phyloP scores from a whole-genome alignment of 92 coral and sea anemone species.

The Micromussa lordhowensis region DNA sequence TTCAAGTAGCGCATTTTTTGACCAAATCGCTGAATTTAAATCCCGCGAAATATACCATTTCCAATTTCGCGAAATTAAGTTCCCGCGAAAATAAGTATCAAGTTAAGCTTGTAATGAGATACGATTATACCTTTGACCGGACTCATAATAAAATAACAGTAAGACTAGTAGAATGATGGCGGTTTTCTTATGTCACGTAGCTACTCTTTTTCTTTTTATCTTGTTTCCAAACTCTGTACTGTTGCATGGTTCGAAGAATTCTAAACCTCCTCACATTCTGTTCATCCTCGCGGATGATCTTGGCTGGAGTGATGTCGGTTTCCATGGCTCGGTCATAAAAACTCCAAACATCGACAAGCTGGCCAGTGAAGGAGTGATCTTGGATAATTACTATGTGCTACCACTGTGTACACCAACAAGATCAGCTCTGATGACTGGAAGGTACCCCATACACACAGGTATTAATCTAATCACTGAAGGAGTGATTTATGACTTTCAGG shows the following conservation, averaged over 20 bases:
- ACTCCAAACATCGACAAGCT: constrained; percentile 78
- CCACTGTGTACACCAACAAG: constrained; percentile 88
- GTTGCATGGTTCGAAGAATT: not conserved
- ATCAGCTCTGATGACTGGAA: constrained; percentile 84
- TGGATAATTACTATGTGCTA: constrained; percentile 76
- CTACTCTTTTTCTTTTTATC: not conserved
- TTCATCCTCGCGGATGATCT: constrained; percentile 69
- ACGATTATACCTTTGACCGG: not conserved
- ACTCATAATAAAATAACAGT: not conserved
- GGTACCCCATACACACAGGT: constrained; percentile 91
- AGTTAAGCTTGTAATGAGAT: not conserved
- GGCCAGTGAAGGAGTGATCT: constrained; percentile 74
- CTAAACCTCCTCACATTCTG: constrained; percentile 54
- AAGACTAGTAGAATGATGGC: not conserved
- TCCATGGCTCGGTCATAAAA: constrained; percentile 69
- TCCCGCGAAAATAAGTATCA: too few species aligned
- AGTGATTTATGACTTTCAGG: too few species aligned
- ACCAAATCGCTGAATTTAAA: too few species aligned
- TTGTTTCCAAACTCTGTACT: not conserved
- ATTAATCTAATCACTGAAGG: not conserved
- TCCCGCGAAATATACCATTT: too few species aligned
- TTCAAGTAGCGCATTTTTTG: too few species aligned
- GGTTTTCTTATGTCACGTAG: not conserved
- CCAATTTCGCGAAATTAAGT: too few species aligned
- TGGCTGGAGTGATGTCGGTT: constrained; percentile 84